These are phyloP conservation scores for Cataglyphis altisquamis DNA, from an alignment of 2,888 invertebrate genomes.

Conservation along the genomic window DNA sequence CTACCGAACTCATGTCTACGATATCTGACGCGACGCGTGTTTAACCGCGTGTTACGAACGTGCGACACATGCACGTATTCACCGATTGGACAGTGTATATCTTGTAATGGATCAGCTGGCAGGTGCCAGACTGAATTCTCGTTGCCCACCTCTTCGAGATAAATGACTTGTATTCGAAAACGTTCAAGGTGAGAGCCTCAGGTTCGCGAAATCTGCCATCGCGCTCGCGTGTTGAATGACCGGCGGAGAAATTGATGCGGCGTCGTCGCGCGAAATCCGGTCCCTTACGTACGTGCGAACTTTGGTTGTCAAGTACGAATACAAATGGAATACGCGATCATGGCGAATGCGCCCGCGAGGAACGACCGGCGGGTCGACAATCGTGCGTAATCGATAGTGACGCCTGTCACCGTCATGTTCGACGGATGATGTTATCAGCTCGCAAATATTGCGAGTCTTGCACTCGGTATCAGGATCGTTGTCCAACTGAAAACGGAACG, in stretches of 20 bases:
- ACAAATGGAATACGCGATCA: constrained; percentile 43
- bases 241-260: constrained; percentile 45
- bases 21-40: constrained; percentile 49
- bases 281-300: constrained; percentile 37
- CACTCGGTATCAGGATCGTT: neutral
- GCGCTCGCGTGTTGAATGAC: constrained; percentile 29
- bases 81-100: constrained; percentile 30
- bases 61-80: constrained; percentile 32
- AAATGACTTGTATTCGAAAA: constrained; percentile 37
- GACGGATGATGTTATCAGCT: constrained; percentile 35
- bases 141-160: neutral
- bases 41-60: constrained; percentile 27
- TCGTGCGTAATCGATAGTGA: constrained; percentile 42
- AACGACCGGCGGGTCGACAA: constrained; percentile 8
- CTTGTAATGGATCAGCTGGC: constrained; percentile 27
- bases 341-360: neutral
- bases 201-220: constrained; percentile 38
- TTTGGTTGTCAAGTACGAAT: constrained; percentile 44
- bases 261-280: constrained; percentile 48
- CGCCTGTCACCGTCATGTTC: constrained; percentile 31
- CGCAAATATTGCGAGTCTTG: constrained; percentile 10
- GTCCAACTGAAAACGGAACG: neutral
- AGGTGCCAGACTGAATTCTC: neutral
- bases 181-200: neutral
- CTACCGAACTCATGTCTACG: constrained; percentile 24